phyloP scores from a whole-genome alignment of 2,113 vertebrate genomes.

The Aptenodytes forsteri region DNA sequence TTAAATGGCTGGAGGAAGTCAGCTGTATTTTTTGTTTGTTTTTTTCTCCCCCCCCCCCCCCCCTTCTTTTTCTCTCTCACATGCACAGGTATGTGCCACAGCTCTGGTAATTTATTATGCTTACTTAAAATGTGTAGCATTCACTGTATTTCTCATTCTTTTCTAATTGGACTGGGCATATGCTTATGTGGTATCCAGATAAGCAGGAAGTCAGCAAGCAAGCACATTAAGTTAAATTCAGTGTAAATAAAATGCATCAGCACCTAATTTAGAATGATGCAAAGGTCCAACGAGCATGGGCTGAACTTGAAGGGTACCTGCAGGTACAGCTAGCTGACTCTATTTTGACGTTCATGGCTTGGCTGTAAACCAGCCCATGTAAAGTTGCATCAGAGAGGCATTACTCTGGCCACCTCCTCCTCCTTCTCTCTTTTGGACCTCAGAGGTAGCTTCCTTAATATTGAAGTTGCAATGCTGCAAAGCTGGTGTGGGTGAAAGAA shows the following conservation, averaged over 20 bases:
- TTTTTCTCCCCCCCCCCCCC: background rate
- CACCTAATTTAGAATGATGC: slow-evolving; percentile 41
- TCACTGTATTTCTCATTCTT: slow-evolving; percentile 26
- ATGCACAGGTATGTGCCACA: background rate
- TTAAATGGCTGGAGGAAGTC: background rate
- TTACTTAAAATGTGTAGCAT: slow-evolving; percentile 10
- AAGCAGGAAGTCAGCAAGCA: slow-evolving; percentile 74
- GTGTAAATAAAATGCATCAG: slow-evolving; percentile 65
- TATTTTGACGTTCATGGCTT: background rate
- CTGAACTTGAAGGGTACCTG: background rate
- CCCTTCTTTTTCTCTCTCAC: background rate
- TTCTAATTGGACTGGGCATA: slow-evolving; percentile 73
- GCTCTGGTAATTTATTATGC: background rate
- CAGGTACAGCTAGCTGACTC: background rate
- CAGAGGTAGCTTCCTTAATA: background rate
- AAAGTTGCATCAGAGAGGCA: background rate
- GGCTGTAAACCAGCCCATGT: background rate
- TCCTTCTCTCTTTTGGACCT: background rate
- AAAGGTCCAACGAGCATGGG: background rate
- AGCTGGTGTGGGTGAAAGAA: background rate
- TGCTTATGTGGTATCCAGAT: slow-evolving; percentile 73
- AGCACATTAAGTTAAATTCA: slow-evolving; percentile 65
- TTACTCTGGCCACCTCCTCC: background rate
- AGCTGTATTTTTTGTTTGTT: background rate
- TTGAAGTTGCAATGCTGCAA: background rate